phyloP scores from a whole-genome alignment of 2,113 vertebrate genomes.

The Engraulis encrasicolus region DNA sequence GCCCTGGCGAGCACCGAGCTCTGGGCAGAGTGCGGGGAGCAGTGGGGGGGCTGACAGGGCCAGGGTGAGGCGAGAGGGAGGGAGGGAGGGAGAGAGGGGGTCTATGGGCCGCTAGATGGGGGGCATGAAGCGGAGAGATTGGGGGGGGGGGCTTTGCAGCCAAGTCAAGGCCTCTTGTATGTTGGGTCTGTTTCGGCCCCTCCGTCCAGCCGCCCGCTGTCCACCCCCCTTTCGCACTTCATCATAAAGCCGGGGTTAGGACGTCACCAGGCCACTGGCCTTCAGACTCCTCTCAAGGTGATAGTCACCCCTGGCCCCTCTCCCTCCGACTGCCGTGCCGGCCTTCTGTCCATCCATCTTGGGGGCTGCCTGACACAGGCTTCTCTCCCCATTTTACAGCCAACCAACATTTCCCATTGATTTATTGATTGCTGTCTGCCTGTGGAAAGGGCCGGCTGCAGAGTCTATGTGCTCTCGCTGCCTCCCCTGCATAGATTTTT shows the following conservation, averaged over 20 bases:
- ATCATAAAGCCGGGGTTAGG: slow-evolving; percentile 80
- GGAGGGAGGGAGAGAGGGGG: too few species aligned
- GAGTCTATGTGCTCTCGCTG: slow-evolving; percentile 83
- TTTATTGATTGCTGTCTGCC: slow-evolving; percentile 97
- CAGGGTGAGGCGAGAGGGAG: neutral
- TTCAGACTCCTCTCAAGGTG: slow-evolving; percentile 80
- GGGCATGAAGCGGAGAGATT: slow-evolving; percentile 37
- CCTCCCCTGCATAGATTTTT: slow-evolving; percentile 85
- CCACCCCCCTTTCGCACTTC: slow-evolving; percentile 68
- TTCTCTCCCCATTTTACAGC: slow-evolving; percentile 93
- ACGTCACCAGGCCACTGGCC: slow-evolving; percentile 70
- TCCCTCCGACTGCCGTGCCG: slow-evolving; percentile 78
- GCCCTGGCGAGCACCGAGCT: slow-evolving; percentile 28
- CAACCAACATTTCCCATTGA: slow-evolving; percentile 96
- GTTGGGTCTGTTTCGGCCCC: too few species aligned
- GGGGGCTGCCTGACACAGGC: slow-evolving; percentile 86
- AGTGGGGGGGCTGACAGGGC: slow-evolving; percentile 18
- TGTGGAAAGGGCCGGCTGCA: slow-evolving; percentile 86
- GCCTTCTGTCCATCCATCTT: slow-evolving; percentile 89
- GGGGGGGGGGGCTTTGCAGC: slow-evolving; percentile 38
- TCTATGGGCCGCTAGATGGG: too few species aligned
- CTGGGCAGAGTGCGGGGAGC: slow-evolving; percentile 56
- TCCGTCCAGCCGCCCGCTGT: slow-evolving; percentile 63
- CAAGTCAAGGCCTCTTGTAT: too few species aligned
- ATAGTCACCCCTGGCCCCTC: slow-evolving; percentile 82